phyloP scores from a whole-genome alignment of 2,888 invertebrate genomes.

The Abscondita cerata region DNA sequence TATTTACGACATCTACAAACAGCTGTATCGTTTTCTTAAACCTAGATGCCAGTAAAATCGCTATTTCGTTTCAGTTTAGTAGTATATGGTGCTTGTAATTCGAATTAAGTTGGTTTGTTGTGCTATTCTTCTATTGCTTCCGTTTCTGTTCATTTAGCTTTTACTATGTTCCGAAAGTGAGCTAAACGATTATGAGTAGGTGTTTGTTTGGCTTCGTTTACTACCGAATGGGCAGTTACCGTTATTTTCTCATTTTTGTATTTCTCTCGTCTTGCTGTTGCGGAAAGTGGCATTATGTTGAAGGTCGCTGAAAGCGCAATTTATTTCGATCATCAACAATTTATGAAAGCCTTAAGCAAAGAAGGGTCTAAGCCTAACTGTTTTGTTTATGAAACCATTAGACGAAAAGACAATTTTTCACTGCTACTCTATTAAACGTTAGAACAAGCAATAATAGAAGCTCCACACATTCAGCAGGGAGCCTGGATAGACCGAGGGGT shows the following conservation, averaged over 20 bases:
- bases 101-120: background rate
- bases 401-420: constrained; percentile 27
- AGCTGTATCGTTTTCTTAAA: no score
- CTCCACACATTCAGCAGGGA: constrained; percentile 31
- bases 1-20: no score
- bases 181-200: constrained; percentile 4
- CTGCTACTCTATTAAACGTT: constrained; percentile 30
- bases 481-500: constrained; percentile 53
- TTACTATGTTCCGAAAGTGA: constrained; percentile 6
- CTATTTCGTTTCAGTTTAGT: background rate
- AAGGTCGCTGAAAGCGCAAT: background rate
- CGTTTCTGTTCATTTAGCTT: constrained; percentile 4
- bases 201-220: background rate
- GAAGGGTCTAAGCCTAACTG: constrained; percentile 2
- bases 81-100: background rate
- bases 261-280: background rate
- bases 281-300: background rate
- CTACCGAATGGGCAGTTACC: background rate
- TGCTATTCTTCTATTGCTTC: background rate
- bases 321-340: background rate
- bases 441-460: constrained; percentile 36
- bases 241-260: constrained; percentile 1
- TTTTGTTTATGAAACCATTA: constrained; percentile 32
- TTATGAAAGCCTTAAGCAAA: background rate
- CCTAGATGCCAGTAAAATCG: background rate